Conservation (phyloP, 2,888 invertebrate genomes). For the Melieria omissa region DNA sequence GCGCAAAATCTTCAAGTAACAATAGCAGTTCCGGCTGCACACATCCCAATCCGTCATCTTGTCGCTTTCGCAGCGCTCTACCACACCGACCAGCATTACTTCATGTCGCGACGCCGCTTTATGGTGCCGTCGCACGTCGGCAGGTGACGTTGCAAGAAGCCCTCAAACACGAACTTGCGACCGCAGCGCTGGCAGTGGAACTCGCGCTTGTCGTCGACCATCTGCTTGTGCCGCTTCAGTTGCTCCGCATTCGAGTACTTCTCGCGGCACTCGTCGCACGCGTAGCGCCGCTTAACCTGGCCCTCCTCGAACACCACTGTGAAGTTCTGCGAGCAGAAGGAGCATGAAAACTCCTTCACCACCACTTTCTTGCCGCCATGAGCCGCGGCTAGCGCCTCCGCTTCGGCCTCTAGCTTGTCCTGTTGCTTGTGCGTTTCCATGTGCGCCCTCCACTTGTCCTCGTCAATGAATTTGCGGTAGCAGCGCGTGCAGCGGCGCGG, state of each 20-base stretch:
- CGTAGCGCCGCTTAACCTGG: constrained; percentile 64
- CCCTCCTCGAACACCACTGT: constrained; percentile 65
- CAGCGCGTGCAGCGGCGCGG: constrained; percentile 64
- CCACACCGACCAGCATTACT: constrained; percentile 46
- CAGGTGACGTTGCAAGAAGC: constrained; percentile 64
- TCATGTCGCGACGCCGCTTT: constrained; percentile 64
- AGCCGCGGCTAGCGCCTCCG: constrained; percentile 54
- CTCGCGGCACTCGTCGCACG: constrained; percentile 64
- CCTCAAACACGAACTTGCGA: constrained; percentile 65
- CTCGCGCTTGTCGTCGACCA: constrained; percentile 64
- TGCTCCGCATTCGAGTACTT: constrained; percentile 65
- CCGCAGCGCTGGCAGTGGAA: constrained; percentile 64
- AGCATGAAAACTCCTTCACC: constrained; percentile 64
- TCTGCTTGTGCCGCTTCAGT: constrained; percentile 62
- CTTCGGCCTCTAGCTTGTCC: constrained; percentile 62
- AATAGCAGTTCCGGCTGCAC: too few species aligned
- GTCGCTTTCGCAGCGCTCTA: too few species aligned
- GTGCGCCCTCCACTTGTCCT: constrained; percentile 60
- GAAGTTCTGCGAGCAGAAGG: constrained; percentile 63
- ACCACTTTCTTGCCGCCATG: constrained; percentile 63
- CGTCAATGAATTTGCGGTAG: constrained; percentile 64
- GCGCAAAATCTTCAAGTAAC: too few species aligned
- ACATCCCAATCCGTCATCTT: too few species aligned
- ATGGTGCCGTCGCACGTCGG: constrained; percentile 66
- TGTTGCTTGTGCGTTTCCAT: constrained; percentile 63